Base-by-base conservation (phyloP, 2,113 vertebrate species). In the Theristicus caerulescens region DNA sequence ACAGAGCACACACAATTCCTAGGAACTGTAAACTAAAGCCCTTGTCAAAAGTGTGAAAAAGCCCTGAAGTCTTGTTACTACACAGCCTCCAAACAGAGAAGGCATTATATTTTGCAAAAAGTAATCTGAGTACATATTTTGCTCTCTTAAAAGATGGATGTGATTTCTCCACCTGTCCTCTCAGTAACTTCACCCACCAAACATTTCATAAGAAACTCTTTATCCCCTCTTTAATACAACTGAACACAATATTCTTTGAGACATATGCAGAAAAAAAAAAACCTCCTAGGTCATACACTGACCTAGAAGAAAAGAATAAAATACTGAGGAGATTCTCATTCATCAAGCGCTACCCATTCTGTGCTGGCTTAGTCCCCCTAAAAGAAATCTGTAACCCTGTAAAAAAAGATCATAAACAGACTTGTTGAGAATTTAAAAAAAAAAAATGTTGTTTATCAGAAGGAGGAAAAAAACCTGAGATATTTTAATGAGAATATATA, bases 401-500 rank as follows among this genome's bases (percentile, higher is more conserved):
- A 76, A 44, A 5, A 55, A 64, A 55, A 51, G 5, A 40, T 22
- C 24, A 31, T 25, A n/a, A 70, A 57, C 6, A 47, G 13, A 73
- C 7, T 66, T 58, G 7, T 11, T 86, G n/a, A 83, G 14, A 72
- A 31, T 11, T 24, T 16, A 9, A 36, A 74, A 57, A 73, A 62
- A 22, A 31, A 58, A 32, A 32, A 11, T 22, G 14, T 7, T 55
- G 1, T 52, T 58, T 66, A 51, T 18, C 32, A 47, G 25, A 21
- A 82, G 38, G 8, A 62, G 2, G 2, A 3, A 31, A 85, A 81
- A 62, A 38, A 1, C 0, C 1, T 2, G 8, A 57, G 6, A 74
- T 1, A 51, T 10, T 51, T 77, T 82, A 5, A 64, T 26, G 44
- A 79, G 6, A 82, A 72, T 29, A 54, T 29, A 19, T n/a, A 65